Evolutionary conservation across 2,888 invertebrate genomes (phyloP).

Genomic region (Mantis religiosa): DNA sequence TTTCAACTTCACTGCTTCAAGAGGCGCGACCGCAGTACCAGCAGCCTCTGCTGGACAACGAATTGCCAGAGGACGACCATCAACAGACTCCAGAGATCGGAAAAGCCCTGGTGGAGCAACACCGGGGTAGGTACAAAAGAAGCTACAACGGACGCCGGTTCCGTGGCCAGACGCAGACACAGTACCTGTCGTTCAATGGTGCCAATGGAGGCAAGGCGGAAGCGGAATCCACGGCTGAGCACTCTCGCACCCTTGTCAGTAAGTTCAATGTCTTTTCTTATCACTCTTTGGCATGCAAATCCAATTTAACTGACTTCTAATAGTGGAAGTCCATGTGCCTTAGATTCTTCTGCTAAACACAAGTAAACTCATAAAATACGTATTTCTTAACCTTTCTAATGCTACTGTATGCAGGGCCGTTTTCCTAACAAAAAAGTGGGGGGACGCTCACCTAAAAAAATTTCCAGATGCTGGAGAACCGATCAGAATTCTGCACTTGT

Average conservation of each 20-base stretch:
- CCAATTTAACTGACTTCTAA: background rate
- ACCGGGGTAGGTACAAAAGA: constrained; percentile 36
- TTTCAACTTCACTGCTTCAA: constrained; percentile 44
- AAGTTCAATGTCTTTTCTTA: constrained; percentile 45
- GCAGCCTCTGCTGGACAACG: constrained; percentile 34
- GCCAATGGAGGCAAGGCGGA: constrained; percentile 67
- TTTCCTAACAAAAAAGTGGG: no score
- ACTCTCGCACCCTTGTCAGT: constrained; percentile 69
- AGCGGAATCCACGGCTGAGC: constrained; percentile 70
- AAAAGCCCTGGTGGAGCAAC: constrained; percentile 34
- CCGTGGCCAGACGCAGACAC: constrained; percentile 79
- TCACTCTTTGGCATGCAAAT: background rate
- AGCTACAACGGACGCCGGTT: constrained; percentile 41
- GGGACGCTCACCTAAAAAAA: no score
- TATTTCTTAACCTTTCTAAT: no score
- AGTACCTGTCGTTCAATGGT: constrained; percentile 65
- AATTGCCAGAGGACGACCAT: constrained; percentile 39
- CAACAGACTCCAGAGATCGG: constrained; percentile 4
- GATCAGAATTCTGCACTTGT: no score
- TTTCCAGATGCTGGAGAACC: no score
- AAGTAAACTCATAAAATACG: no score
- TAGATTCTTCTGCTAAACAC: no score
- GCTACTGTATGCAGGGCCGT: no score
- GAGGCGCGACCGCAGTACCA: constrained; percentile 34
- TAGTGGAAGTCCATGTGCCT: background rate